Conservation (phyloP, 1,140 invertebrate genomes). For the Lanistes nyassanus region DNA sequence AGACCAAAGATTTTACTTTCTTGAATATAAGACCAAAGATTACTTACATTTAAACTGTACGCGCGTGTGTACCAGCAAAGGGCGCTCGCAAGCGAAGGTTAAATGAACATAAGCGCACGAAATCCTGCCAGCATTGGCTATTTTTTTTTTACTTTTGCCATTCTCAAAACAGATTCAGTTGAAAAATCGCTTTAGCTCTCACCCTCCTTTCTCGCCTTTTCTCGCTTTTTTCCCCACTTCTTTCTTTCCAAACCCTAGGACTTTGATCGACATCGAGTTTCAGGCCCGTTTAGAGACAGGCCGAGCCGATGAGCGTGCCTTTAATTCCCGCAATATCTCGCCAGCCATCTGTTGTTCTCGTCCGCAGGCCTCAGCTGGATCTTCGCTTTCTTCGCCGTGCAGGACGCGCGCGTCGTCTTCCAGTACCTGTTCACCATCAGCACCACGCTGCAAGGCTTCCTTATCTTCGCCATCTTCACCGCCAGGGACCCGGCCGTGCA, state of each 20-base stretch:
- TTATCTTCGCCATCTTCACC: slow-evolving; percentile 67
- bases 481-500: slow-evolving; percentile 48
- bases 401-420: slow-evolving; percentile 64
- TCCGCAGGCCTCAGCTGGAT: slow-evolving; percentile 70
- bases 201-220: background rate
- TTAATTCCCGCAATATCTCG: background rate
- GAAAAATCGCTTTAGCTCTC: background rate
- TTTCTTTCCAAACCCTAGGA: background rate
- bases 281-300: background rate
- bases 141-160: no score
- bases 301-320: background rate
- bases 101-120: no score
- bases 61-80: no score
- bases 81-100: no score
- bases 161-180: background rate
- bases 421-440: slow-evolving; percentile 70
- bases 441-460: slow-evolving; percentile 69
- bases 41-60: no score
- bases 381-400: slow-evolving; percentile 69
- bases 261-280: background rate
- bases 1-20: no score
- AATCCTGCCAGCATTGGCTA: no score
- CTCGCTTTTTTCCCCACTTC: background rate
- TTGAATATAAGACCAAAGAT: no score
- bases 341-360: background rate